These are phyloP conservation scores for Muscina levida DNA, from an alignment of 2,888 invertebrate species.

Conservation along the genomic window DNA sequence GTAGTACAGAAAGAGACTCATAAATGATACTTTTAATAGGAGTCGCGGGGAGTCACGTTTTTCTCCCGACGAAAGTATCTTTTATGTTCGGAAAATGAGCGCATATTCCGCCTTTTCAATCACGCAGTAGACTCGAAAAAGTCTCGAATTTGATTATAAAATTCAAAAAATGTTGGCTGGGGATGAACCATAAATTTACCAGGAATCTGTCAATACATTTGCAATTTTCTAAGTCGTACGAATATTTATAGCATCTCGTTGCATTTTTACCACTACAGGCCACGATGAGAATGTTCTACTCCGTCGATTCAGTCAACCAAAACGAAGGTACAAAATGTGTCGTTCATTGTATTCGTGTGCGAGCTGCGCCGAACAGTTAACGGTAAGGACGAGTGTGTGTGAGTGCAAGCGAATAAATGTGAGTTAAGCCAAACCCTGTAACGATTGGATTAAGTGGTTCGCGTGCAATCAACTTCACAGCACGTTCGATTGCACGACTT, in stretches of 20 bases:
- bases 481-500: slow-evolving; percentile 62
- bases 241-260: not conserved
- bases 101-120: too few species aligned
- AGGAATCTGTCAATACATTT: slow-evolving; percentile 48
- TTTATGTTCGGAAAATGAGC: too few species aligned
- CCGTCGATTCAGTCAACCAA: slow-evolving; percentile 18
- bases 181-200: slow-evolving; percentile 63
- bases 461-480: slow-evolving; percentile 76
- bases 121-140: too few species aligned
- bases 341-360: slow-evolving; percentile 8
- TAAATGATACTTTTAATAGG: too few species aligned
- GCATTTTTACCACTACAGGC: not conserved
- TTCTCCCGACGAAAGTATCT: too few species aligned
- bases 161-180: too few species aligned
- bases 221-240: not conserved
- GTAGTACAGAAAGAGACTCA: too few species aligned
- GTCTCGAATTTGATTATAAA: too few species aligned
- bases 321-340: not conserved
- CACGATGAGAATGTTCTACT: slow-evolving; percentile 32
- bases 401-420: too few species aligned
- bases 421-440: slow-evolving; percentile 47
- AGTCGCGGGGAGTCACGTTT: too few species aligned
- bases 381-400: not conserved
- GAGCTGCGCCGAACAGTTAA: slow-evolving; percentile 5
- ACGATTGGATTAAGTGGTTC: slow-evolving; percentile 74